Evolutionary conservation across 2,888 invertebrate genomes (phyloP), one percentile per base, ranked within the genome.

Genomic region (Meiosimyza decipiens): DNA sequence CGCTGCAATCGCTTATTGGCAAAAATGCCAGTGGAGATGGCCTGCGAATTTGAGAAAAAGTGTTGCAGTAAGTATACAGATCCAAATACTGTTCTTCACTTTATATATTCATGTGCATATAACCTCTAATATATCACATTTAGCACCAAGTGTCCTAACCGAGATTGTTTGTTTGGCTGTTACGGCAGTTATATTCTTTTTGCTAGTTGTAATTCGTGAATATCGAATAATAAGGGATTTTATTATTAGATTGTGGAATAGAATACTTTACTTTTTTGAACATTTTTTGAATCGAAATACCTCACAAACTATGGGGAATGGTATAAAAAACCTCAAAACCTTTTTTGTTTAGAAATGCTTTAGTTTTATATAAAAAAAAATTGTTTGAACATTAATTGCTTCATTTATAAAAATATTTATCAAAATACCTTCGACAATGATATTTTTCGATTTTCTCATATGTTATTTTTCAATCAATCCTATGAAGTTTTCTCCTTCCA

Each of bases 131-230:
- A 9, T 9, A 40, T 40, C 9, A 55, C 55, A 54, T 68, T 73
- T 63, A 52, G 83, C 87, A 22, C 91, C 92, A 0, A 95, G 95
- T 3, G 89, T 94, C 47, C 89, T 92, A 18, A 88, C 92, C 13
- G 92, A 93, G 84, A 74, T 95, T 7, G 73, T 90, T 0, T 90
- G 90, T 79, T 89, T 93, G 78, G 72, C 89, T 1, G 40, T 87
- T 0, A 88, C 90, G 18, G 90, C 91, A 6, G 65, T 89, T 1
- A 60, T 91, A 0, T 88, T 91, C 67, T 91, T 93, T 84, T 9
- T 81, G 0, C 66, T 93, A 0, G 85, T 95, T 2, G 86, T 93
- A 75, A 73, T 91, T 3, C 82, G 92, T 11, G 95, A 95, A 81
- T 78, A 76, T 28, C 73, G 70, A 55, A 6, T 11, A 6, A 6